phyloP scores from a whole-genome alignment of 2,888 invertebrate species.

The Trachelus tabidus region DNA sequence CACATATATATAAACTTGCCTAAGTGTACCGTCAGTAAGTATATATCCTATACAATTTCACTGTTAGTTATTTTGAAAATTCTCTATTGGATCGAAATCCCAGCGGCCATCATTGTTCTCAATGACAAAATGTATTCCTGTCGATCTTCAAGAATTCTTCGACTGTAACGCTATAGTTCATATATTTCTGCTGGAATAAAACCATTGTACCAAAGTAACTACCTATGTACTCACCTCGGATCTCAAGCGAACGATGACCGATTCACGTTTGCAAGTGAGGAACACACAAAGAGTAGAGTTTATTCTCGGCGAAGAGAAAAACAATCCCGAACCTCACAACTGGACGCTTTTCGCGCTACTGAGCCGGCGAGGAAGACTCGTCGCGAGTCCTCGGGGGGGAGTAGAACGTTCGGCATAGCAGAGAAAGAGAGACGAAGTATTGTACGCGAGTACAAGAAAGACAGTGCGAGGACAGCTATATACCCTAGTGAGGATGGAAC shows the following conservation, averaged over 20 bases:
- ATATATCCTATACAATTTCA: neutral
- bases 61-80: neutral
- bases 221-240: neutral
- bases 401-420: neutral
- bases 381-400: neutral
- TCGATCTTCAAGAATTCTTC: neutral
- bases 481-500: neutral
- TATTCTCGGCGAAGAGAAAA: neutral
- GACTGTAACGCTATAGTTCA: neutral
- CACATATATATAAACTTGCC: neutral
- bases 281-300: slow-evolving; percentile 2
- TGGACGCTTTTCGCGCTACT: slow-evolving; percentile 11
- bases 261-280: neutral
- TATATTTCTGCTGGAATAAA: neutral
- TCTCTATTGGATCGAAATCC: neutral
- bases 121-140: neutral
- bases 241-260: neutral
- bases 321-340: slow-evolving; percentile 4
- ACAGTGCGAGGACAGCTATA: neutral
- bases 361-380: slow-evolving; percentile 1
- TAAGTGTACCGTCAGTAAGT: neutral
- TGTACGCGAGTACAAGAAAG: neutral
- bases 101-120: neutral
- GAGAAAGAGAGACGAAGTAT: neutral
- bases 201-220: neutral